A percentile compares a stretch with the other conserved stretches of the same genome.
Conservation (phyloP, 2,797 vertebrate species). For the Limnodromus scolopaceus region DNA sequence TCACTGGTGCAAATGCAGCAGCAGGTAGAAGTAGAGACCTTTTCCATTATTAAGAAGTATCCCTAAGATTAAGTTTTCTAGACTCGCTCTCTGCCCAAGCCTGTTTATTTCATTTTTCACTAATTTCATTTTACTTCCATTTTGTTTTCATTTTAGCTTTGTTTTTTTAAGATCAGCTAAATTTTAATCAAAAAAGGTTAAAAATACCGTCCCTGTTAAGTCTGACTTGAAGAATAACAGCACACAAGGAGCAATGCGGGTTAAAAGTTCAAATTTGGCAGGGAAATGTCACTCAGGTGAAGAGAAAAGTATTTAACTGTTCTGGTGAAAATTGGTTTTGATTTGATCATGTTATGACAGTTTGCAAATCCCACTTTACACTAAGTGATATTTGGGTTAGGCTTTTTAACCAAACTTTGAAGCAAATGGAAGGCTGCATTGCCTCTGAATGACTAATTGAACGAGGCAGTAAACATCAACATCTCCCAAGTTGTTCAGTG, state of each 20-base stretch:
- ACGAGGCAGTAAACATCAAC: constrained; percentile 25
- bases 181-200: not conserved
- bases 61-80: not conserved
- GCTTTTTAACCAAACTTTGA: constrained; percentile 52
- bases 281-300: constrained; percentile 54
- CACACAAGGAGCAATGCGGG: not conserved
- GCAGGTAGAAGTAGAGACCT: not conserved
- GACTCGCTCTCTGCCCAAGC: not conserved
- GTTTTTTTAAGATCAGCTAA: not conserved
- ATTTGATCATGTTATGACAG: constrained; percentile 73
- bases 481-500: constrained; percentile 20
- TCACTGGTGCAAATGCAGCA: constrained; percentile 26
- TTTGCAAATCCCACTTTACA: constrained; percentile 63
- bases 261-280: constrained; percentile 67
- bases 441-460: constrained; percentile 11
- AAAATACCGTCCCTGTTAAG: not conserved
- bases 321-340: constrained; percentile 67
- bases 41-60: not conserved
- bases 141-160: not conserved
- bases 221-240: constrained; percentile 11
- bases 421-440: constrained; percentile 9
- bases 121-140: not conserved
- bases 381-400: constrained; percentile 57
- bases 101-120: not conserved
- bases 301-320: constrained; percentile 59